Percentiles rank a stretch among this genome's conserved stretches.
Evolutionary conservation across 30 jellyfish, hydroid and myxozoan species (phyloP).

Genomic region (Nemopilema nomurai): DNA sequence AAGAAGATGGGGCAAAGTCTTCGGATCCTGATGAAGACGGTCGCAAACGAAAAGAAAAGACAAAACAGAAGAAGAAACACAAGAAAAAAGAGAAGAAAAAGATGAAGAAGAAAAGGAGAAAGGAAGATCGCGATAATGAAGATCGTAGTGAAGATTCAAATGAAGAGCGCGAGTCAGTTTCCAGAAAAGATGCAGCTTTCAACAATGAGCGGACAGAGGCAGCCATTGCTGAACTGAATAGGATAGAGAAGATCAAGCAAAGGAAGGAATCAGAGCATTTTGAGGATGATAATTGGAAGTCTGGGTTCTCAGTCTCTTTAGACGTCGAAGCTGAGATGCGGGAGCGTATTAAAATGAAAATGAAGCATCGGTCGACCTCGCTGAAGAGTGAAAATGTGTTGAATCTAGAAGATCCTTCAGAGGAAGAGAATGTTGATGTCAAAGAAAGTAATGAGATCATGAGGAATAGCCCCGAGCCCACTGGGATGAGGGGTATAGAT

Average conservation of each 20-base stretch:
- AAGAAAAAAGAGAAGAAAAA: slow-evolving; percentile 12
- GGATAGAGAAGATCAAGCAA: not conserved
- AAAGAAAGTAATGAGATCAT: not conserved
- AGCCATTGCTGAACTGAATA: not conserved
- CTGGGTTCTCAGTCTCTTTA: not conserved
- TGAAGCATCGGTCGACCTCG: slow-evolving; percentile 8
- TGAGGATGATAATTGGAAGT: not conserved
- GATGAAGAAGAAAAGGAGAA: slow-evolving; percentile 11
- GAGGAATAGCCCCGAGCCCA: not conserved
- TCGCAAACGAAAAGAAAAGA: not conserved
- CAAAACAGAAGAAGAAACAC: slow-evolving; percentile 21
- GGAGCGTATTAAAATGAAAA: slow-evolving; percentile 44
- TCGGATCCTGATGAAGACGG: not conserved
- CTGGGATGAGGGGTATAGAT: not conserved
- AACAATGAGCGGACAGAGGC: not conserved
- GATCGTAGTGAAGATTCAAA: slow-evolving; percentile 7
- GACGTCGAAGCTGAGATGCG: slow-evolving; percentile 41
- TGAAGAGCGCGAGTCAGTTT: not conserved
- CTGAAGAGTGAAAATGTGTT: not conserved
- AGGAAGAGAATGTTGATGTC: not conserved
- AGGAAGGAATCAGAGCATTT: not conserved
- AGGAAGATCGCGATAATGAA: not conserved
- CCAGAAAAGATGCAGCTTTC: not conserved
- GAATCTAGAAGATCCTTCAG: not conserved
- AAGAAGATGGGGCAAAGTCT: not conserved